These are phyloP conservation scores for Phallusia fumigata DNA, from an alignment of 23 tunicate genomes.

Conservation along the genomic window DNA sequence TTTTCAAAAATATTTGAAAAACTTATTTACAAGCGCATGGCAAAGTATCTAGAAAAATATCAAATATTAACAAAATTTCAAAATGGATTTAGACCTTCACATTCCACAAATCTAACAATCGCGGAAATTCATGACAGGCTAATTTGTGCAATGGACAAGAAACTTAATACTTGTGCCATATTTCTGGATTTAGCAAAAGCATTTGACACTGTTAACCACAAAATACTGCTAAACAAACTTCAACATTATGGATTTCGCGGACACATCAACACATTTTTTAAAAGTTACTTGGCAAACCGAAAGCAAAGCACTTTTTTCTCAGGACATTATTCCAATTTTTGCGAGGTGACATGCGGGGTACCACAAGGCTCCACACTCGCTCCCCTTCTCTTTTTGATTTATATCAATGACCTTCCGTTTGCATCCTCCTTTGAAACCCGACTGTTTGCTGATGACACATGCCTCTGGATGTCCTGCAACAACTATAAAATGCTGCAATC, in stretches of 20 bases:
- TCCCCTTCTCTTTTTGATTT: not conserved
- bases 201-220: not conserved
- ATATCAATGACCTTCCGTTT: not conserved
- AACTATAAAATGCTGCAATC: not conserved
- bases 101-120: not conserved
- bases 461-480: not conserved
- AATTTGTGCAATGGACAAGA: not conserved
- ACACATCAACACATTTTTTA: not conserved
- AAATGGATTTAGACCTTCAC: not conserved
- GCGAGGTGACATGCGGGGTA: not conserved
- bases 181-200: slow-evolving; percentile 9
- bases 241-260: not conserved
- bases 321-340: not conserved
- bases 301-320: not conserved
- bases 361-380: not conserved
- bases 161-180: not conserved
- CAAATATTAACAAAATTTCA: not conserved
- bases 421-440: not conserved
- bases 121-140: not conserved
- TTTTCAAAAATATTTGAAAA: slow-evolving; percentile 14
- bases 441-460: not conserved
- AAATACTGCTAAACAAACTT: not conserved
- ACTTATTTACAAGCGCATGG: not conserved
- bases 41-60: not conserved
- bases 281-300: not conserved